Conservation (phyloP, 2,888 invertebrate species). For the Brassicogethes aeneus region DNA sequence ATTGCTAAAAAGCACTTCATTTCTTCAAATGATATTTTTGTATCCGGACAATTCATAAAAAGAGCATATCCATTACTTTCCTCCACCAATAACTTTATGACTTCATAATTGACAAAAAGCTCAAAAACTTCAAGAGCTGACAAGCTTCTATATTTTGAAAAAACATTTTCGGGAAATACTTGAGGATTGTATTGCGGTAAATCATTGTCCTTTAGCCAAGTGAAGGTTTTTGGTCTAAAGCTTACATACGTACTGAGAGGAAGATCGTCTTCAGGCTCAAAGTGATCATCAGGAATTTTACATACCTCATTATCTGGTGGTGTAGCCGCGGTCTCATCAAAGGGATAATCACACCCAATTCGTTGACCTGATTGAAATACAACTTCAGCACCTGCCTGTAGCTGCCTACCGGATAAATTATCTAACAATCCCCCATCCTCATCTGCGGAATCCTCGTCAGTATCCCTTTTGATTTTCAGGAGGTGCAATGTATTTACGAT, state of each 20-base stretch:
- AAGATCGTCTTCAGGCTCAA: constrained; percentile 4
- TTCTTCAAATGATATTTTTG: constrained; percentile 11
- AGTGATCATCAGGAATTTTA: background rate
- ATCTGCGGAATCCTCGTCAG: constrained; percentile 11
- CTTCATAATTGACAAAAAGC: constrained; percentile 5
- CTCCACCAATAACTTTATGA: constrained; percentile 4
- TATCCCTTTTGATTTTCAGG: no score
- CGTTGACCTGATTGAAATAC: constrained; percentile 7
- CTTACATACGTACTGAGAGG: constrained; percentile 4
- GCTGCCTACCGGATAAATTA: constrained; percentile 12
- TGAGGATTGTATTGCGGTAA: constrained; percentile 1
- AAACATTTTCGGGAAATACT: background rate
- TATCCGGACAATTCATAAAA: constrained; percentile 5
- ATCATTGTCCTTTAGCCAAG: constrained; percentile 3
- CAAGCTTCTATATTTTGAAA: constrained; percentile 5
- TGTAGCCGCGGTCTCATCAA: constrained; percentile 1
- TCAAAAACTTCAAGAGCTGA: constrained; percentile 5
- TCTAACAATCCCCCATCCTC: constrained; percentile 14
- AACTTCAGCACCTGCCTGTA: constrained; percentile 9
- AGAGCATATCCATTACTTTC: constrained; percentile 7
- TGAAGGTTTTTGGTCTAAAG: background rate
- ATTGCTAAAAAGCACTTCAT: constrained; percentile 14
- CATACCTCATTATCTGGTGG: background rate
- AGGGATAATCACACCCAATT: constrained; percentile 1
- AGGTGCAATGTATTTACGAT: constrained; percentile 8